Base-by-base conservation (phyloP, 2,888 invertebrate genomes). In the Caenorhabditis angaria region DNA sequence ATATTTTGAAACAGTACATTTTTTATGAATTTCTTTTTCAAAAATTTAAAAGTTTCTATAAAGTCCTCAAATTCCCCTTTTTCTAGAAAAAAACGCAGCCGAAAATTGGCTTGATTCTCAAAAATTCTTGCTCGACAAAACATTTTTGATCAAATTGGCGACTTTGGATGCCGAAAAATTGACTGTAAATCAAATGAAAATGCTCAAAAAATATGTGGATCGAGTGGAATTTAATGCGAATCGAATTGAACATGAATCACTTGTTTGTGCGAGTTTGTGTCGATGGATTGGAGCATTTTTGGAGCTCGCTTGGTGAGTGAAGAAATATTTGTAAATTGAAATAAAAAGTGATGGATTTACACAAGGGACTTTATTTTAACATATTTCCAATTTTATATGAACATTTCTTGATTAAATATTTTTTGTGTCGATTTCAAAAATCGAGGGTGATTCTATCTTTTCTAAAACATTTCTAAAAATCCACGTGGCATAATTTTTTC, bases 31-130 rank as follows among this genome's bases (percentile, higher is more conserved):
- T n/a, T n/a, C n/a, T n/a, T n/a, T n/a, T n/a, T n/a, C n/a, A n/a
- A n/a, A n/a, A n/a, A n/a, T n/a, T n/a, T n/a, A n/a, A n/a, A n/a
- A n/a, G n/a, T n/a, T n/a, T n/a, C n/a, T n/a, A n/a, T n/a, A n/a
- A n/a, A n/a, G n/a, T n/a, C n/a, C n/a, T n/a, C n/a, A n/a, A n/a
- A n/a, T n/a, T 54, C 12, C 32, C 10, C 18, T 12, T 12, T n/a
- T 60, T 80, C 65, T 61, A 83, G 83, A 78, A 41, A 25, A 74
- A 47, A 79, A 80, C 35, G 68, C 75, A 5, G 68, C 76, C 47
- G 82, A 82, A 58, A 78, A 77, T 10, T 83, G 83, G 83, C 51
- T 64, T 20, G 75, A 72, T 29, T 78, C 81, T 1, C 56, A 67
- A 48, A 70, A 60, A 29, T 65, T 77, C 27, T 65, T 83, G 1